A percentile compares a stretch with the other conserved stretches of the same genome.
These are phyloP conservation scores for Nezara viridula DNA, from an alignment of 2,888 invertebrate genomes.

Conservation along the genomic window DNA sequence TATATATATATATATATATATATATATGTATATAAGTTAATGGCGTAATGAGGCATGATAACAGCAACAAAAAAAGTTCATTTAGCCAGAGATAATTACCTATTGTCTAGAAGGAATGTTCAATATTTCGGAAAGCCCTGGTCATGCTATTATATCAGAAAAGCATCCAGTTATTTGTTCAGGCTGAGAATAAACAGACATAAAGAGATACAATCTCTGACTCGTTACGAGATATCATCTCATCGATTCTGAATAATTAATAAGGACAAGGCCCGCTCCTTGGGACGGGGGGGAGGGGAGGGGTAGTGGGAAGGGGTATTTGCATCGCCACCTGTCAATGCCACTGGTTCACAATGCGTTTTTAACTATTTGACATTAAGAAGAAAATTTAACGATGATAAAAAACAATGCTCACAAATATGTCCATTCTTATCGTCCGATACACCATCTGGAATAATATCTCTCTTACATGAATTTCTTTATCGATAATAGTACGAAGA, in stretches of 20 bases:
- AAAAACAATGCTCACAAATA: too few species aligned
- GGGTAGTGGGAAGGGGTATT: too few species aligned
- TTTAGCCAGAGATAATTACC: not conserved
- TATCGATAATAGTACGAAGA: too few species aligned
- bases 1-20: too few species aligned
- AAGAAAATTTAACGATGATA: too few species aligned
- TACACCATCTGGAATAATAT: too few species aligned
- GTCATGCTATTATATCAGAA: not conserved
- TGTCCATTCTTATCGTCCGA: too few species aligned
- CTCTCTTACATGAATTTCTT: too few species aligned
- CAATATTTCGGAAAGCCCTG: not conserved
- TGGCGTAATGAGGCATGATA: not conserved
- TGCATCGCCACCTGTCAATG: not conserved
- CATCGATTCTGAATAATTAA: conserved; percentile 24
- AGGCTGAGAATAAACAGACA: conserved; percentile 27
- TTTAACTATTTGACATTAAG: too few species aligned
- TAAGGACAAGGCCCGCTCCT: not conserved
- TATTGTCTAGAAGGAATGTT: not conserved
- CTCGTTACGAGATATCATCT: conserved; percentile 20
- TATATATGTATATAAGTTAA: too few species aligned
- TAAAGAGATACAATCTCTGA: not conserved
- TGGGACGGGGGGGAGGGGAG: too few species aligned
- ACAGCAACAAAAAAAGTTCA: not conserved
- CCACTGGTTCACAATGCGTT: not conserved
- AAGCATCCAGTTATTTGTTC: conserved; percentile 27